Percentiles rank a stretch among this genome's conserved stretches.
These are phyloP conservation scores for Caenorhabditis tropicalis DNA, from an alignment of 1,140 invertebrate genomes.

Conservation along the genomic window DNA sequence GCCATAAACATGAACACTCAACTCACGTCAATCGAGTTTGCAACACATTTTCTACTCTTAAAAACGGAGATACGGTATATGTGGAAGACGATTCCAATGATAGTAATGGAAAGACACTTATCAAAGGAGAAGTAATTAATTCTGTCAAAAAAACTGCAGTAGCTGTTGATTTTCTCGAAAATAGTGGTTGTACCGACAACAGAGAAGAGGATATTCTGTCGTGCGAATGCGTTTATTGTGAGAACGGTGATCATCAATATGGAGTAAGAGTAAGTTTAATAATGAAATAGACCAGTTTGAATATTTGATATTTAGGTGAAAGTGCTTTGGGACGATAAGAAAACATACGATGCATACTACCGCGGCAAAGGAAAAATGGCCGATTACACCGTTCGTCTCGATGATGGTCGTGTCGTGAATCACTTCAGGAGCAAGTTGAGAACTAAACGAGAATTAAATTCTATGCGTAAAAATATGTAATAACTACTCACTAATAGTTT, in stretches of 20 bases:
- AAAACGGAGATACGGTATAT: not conserved
- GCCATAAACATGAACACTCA: conserved; percentile 45
- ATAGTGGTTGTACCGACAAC: not conserved
- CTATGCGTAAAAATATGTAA: no score
- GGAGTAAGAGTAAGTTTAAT: not conserved
- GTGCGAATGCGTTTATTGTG: not conserved
- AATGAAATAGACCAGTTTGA: not conserved
- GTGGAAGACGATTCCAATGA: not conserved
- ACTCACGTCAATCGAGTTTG: no score
- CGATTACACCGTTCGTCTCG: not conserved
- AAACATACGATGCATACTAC: not conserved
- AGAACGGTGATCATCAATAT: conserved; percentile 19
- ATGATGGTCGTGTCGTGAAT: not conserved
- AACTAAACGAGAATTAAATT: not conserved
- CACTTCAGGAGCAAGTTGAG: not conserved
- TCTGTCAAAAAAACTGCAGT: not conserved
- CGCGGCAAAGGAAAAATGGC: not conserved
- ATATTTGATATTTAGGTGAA: not conserved
- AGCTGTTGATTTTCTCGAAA: not conserved
- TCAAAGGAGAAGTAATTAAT: not conserved
- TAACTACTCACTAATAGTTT: no score
- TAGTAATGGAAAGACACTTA: not conserved
- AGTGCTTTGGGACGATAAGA: not conserved
- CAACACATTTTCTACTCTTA: not conserved
- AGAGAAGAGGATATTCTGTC: not conserved